These are phyloP conservation scores for Borostomias antarcticus DNA, from an alignment of 2,797 vertebrate genomes.

Conservation along the genomic window DNA sequence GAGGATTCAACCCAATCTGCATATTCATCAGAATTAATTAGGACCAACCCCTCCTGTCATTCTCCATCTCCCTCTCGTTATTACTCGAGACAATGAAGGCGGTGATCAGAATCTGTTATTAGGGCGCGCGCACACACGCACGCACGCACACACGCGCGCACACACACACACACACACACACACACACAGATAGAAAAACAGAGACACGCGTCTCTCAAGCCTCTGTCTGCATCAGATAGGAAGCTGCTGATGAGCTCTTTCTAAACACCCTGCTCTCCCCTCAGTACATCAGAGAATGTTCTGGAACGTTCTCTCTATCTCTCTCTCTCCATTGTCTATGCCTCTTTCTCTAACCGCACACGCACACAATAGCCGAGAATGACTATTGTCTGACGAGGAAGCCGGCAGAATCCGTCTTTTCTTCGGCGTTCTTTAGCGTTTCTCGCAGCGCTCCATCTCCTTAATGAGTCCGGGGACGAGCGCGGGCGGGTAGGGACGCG, in stretches of 20 bases:
- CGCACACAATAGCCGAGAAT: slow-evolving; percentile 32
- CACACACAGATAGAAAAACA: too few relatives aligned
- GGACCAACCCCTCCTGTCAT: slow-evolving; percentile 68
- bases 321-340: slow-evolving; percentile 27
- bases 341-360: too few relatives aligned
- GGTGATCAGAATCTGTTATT: slow-evolving; percentile 73
- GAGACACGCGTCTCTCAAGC: background rate
- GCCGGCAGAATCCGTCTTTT: slow-evolving; percentile 17
- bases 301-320: slow-evolving; percentile 44
- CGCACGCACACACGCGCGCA: background rate
- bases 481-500: too few relatives aligned
- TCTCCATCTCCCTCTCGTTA: slow-evolving; percentile 55
- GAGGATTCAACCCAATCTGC: slow-evolving; percentile 76
- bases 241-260: slow-evolving; percentile 42
- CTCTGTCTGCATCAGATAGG: slow-evolving; percentile 74
- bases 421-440: too few relatives aligned
- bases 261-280: slow-evolving; percentile 40
- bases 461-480: too few relatives aligned
- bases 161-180: slow-evolving; percentile 2
- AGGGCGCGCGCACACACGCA: slow-evolving; percentile 15
- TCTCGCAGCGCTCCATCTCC: too few relatives aligned
- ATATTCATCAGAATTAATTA: slow-evolving; percentile 80
- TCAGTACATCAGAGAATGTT: slow-evolving; percentile 50
- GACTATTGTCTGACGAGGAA: slow-evolving; percentile 56
- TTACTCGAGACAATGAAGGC: slow-evolving; percentile 73